Conservation (phyloP, 2,113 vertebrate genomes). For the Telmatochromis brichardi region DNA sequence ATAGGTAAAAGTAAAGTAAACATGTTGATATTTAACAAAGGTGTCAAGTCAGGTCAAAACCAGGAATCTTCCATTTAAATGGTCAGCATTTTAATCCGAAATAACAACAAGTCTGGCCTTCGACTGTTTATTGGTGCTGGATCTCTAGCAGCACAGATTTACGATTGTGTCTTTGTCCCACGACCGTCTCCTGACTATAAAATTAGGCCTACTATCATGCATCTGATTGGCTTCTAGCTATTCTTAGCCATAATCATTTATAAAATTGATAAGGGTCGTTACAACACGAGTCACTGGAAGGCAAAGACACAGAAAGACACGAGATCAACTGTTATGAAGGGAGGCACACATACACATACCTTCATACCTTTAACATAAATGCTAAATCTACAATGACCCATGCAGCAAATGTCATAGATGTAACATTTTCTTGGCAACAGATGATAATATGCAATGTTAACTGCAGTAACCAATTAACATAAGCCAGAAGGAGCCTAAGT, state of each 20-base stretch:
- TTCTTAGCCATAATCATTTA: slow-evolving; percentile 48
- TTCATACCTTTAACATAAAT: not conserved
- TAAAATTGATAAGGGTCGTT: slow-evolving; percentile 45
- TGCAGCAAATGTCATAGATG: not conserved
- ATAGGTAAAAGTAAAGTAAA: not conserved
- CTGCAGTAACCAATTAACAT: not conserved
- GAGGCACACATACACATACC: not conserved
- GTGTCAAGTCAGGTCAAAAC: not conserved
- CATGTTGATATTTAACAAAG: not conserved
- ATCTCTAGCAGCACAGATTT: not conserved
- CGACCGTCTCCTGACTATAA: not conserved
- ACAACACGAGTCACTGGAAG: slow-evolving; percentile 31
- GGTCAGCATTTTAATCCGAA: not conserved
- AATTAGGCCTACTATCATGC: slow-evolving; percentile 14
- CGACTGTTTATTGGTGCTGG: not conserved
- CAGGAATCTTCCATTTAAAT: not conserved
- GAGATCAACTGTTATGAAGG: not conserved
- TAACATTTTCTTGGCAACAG: not conserved
- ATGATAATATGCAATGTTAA: not conserved
- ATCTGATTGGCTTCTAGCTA: slow-evolving; percentile 48
- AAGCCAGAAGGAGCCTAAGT: not conserved
- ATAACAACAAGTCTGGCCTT: not conserved
- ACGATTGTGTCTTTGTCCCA: not conserved
- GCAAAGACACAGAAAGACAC: not conserved
- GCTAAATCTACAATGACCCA: not conserved